Base-by-base conservation (phyloP, 2,113 vertebrate species). In the Megaceryle maxima region DNA sequence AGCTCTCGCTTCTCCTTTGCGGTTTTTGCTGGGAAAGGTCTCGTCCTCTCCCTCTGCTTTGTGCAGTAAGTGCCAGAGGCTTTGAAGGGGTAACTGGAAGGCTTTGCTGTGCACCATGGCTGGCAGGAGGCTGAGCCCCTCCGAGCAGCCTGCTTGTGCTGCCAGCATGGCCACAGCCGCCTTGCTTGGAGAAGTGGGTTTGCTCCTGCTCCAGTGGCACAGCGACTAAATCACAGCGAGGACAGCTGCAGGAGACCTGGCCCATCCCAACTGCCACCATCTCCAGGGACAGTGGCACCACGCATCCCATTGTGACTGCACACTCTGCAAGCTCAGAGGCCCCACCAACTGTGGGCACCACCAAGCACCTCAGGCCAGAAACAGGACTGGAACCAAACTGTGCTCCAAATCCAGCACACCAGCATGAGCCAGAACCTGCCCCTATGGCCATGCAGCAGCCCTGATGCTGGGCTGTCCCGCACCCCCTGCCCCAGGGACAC, bases 41-140 rank as follows among this genome's bases (percentile, higher is more conserved):
- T 79, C 43, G 50, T 21, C 18, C 21, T 13, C 43, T 10, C 55
- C 24, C 69, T 33, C 33, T 29, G 60, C 90, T 93, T 73, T 8
- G 1, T 20, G 66, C 66, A 55, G 39, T 0, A n/a, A 95, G 66
- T 14, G 59, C 73, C 78, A 51, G 90, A 55, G 73, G 79, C 91
- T 97, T 88, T 90, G 96, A 97, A 97, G 92, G 86, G 86, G 84
- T 44, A 87, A 35, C 84, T 43, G 68, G 7, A 3, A 51, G 73
- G 91, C 9, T 77, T 9, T 53, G 73, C 73, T 21, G 28, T 13
- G 1, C 10, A 31, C 64, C 51, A 0, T 2, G 25, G 73, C 81
- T 21, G 84, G 83, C 11, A 3, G 87, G 76, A 75, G 75, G 77
- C 69, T 8, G 76, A 86, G 67, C 9, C 76, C 57, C 37, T 2